A percentile compares a stretch with the other conserved stretches of the same genome.
These are phyloP conservation scores for Dasysyrphus albostriatus DNA, from an alignment of 2,888 invertebrate species.

Conservation along the genomic window DNA sequence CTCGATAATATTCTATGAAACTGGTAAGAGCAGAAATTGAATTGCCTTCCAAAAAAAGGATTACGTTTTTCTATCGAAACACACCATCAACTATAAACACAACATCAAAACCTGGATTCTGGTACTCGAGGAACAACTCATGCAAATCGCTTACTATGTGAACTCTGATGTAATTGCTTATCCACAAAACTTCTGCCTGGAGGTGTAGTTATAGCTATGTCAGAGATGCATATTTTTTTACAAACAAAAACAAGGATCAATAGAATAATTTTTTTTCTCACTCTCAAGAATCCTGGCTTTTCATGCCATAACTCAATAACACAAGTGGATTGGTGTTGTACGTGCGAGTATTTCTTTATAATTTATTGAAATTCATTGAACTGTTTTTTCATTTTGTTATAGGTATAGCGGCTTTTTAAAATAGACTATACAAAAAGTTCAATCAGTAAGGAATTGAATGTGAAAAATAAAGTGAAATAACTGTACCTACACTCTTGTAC, in stretches of 20 bases:
- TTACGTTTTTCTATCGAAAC: too few species aligned
- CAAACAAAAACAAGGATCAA: slow-evolving; percentile 14
- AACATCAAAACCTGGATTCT: too few species aligned
- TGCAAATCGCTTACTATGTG: slow-evolving; percentile 9
- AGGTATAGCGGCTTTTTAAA: background rate
- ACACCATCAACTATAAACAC: too few species aligned
- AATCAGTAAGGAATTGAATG: background rate
- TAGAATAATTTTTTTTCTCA: slow-evolving; percentile 15
- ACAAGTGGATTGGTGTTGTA: background rate
- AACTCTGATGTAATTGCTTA: background rate
- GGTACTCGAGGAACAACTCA: background rate
- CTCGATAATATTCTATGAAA: too few species aligned
- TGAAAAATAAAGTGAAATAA: slow-evolving; percentile 2
- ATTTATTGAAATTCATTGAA: slow-evolving; percentile 59
- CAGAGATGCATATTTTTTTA: slow-evolving; percentile 8
- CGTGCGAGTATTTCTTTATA: slow-evolving; percentile 19
- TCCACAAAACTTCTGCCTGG: background rate
- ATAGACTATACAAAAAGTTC: background rate
- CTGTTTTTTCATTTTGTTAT: slow-evolving; percentile 21
- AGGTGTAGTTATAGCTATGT: background rate
- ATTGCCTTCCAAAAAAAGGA: too few species aligned
- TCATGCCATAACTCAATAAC: background rate
- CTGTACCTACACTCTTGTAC: background rate
- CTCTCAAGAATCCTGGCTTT: slow-evolving; percentile 20
- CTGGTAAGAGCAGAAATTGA: too few species aligned